phyloP scores from a whole-genome alignment of 2,888 invertebrate species.

The Dolomedes plantarius region DNA sequence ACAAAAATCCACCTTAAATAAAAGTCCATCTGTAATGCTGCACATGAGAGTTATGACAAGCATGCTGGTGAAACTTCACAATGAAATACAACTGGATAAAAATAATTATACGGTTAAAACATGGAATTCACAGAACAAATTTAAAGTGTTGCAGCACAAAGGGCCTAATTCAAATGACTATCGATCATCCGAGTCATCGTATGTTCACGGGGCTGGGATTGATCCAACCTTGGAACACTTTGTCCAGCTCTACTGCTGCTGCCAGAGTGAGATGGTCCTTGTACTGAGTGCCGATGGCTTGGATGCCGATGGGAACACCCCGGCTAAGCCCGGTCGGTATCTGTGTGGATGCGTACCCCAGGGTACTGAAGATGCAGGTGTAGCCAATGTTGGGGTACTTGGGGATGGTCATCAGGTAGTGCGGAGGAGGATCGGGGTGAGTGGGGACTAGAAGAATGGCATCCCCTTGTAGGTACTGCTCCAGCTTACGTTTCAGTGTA shows the following conservation, averaged over 20 bases:
- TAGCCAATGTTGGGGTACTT: constrained; percentile 90
- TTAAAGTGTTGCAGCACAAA: too few relatives aligned
- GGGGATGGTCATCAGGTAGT: constrained; percentile 89
- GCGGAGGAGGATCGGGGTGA: constrained; percentile 91
- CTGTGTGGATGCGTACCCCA: constrained; percentile 90
- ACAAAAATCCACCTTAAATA: too few relatives aligned
- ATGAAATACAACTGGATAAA: too few relatives aligned
- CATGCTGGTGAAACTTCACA: too few relatives aligned
- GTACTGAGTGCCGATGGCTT: constrained; percentile 80
- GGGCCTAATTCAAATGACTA: too few relatives aligned
- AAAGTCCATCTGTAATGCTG: too few relatives aligned
- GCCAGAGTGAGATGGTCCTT: constrained; percentile 88
- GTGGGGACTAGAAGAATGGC: constrained; percentile 92
- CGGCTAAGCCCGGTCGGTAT: constrained; percentile 85
- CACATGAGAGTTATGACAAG: too few relatives aligned
- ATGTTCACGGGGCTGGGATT: constrained; percentile 30
- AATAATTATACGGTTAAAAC: too few relatives aligned
- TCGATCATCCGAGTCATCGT: too few relatives aligned
- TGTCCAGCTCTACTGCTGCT: constrained; percentile 86
- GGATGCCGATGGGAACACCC: constrained; percentile 87
- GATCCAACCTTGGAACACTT: constrained; percentile 88
- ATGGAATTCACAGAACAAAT: too few relatives aligned
- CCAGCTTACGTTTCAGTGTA: constrained; percentile 1
- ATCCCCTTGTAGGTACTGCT: constrained; percentile 78
- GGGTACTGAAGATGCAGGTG: constrained; percentile 89